These are phyloP conservation scores for Scleropages formosus DNA, from an alignment of 2,797 vertebrate genomes.

Conservation along the genomic window DNA sequence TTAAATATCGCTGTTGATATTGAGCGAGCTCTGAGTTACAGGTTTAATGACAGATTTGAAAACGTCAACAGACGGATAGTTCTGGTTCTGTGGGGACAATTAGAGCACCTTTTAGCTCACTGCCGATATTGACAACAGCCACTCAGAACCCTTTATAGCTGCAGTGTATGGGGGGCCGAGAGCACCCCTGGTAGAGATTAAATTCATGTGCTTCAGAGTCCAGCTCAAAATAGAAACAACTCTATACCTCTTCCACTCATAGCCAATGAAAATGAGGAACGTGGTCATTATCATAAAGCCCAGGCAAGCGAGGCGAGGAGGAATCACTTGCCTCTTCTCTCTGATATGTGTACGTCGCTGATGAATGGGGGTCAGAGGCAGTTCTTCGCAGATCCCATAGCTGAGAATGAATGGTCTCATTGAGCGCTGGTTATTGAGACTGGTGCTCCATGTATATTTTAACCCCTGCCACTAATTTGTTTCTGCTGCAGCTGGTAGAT, in stretches of 20 bases:
- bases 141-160: constrained; percentile 45
- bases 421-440: constrained; percentile 38
- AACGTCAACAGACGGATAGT: constrained; percentile 52
- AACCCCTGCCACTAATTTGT: constrained; percentile 47
- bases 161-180: constrained; percentile 7
- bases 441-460: constrained; percentile 35
- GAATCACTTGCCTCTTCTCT: not conserved
- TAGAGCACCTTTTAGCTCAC: constrained; percentile 48
- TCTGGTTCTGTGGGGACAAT: constrained; percentile 50
- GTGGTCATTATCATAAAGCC: not conserved
- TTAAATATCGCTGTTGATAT: constrained; percentile 26
- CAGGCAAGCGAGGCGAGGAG: not conserved
- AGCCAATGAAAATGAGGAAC: constrained; percentile 18
- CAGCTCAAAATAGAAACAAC: constrained; percentile 1
- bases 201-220: constrained; percentile 12
- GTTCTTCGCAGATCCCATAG: constrained; percentile 28
- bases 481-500: constrained; percentile 22
- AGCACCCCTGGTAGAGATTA: not conserved
- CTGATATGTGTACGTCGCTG: not conserved
- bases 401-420: constrained; percentile 39
- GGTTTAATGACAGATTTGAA: constrained; percentile 43
- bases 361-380: constrained; percentile 31
- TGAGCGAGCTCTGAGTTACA: constrained; percentile 48
- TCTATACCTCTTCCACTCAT: not conserved
- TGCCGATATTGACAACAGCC: constrained; percentile 42